Evolutionary conservation across 2,113 vertebrate genomes (phyloP).

Genomic region (Cavia porcellus): DNA sequence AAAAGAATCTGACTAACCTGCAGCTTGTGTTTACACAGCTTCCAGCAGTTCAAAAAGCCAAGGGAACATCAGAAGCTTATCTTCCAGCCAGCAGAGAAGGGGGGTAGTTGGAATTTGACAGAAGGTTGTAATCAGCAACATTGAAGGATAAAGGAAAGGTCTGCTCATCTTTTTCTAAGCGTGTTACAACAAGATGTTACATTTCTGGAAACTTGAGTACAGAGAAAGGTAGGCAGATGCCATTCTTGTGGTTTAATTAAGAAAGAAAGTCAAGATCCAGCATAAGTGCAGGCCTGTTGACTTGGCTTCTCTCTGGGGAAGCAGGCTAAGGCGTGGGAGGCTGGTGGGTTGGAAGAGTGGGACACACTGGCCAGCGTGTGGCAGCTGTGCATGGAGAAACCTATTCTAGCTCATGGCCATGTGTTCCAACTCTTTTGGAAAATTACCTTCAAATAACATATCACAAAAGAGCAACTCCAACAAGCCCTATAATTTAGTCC

Average conservation of each 20-base stretch:
- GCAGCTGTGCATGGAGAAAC: conserved; percentile 88
- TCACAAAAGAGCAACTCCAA: conserved; percentile 88
- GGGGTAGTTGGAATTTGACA: conserved; percentile 81
- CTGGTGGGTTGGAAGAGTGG: conserved; percentile 74
- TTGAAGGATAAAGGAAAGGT: conserved; percentile 80
- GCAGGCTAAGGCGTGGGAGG: conserved; percentile 42
- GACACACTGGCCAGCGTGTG: conserved; percentile 81
- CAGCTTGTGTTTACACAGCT: conserved; percentile 88
- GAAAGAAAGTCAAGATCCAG: conserved; percentile 83
- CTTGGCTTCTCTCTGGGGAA: conserved; percentile 67
- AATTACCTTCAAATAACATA: conserved; percentile 93
- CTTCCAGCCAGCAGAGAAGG: conserved; percentile 83
- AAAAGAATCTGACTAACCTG: conserved; percentile 81
- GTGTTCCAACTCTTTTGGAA: conserved; percentile 90
- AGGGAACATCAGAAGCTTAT: conserved; percentile 88
- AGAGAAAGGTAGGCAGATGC: conserved; percentile 84
- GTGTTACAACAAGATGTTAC: conserved; percentile 85
- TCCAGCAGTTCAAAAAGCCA: conserved; percentile 89
- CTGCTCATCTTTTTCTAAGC: conserved; percentile 86
- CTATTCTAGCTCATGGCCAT: conserved; percentile 89
- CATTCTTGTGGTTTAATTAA: conserved; percentile 88
- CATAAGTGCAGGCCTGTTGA: not conserved
- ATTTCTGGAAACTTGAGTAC: conserved; percentile 79
- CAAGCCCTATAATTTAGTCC: conserved; percentile 91
- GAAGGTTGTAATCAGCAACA: conserved; percentile 87